A percentile compares a stretch with the other conserved stretches of the same genome.
Evolutionary conservation across 2,888 invertebrate species (phyloP).

Genomic region (Rhamnusium bicolor): DNA sequence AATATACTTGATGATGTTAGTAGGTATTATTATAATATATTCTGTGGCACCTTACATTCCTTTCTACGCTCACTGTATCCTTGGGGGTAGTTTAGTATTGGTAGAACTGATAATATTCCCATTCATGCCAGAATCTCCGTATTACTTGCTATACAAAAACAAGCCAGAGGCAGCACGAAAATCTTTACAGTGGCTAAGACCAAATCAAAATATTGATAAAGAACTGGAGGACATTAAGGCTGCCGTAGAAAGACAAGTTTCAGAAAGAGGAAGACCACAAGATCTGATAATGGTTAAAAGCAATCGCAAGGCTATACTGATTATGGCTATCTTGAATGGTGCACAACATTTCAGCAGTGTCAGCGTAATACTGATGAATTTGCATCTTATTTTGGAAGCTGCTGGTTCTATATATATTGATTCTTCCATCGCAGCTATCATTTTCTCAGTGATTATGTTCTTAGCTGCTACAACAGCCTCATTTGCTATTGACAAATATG

Average conservation of each 20-base stretch:
- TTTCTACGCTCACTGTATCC: slow-evolving; percentile 57
- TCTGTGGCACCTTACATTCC: slow-evolving; percentile 62
- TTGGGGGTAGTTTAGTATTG: slow-evolving; percentile 61
- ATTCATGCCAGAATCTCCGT: slow-evolving; percentile 66
- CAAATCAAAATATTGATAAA: slow-evolving; percentile 27
- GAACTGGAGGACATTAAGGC: slow-evolving; percentile 29
- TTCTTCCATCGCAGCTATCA: slow-evolving; percentile 58
- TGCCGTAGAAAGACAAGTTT: slow-evolving; percentile 63
- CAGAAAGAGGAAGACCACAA: slow-evolving; percentile 63
- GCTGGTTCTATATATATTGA: slow-evolving; percentile 60
- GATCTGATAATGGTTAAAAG: slow-evolving; percentile 64
- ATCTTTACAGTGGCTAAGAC: slow-evolving; percentile 61
- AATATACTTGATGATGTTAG: slow-evolving; percentile 68
- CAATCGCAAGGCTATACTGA: slow-evolving; percentile 65
- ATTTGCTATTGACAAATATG: slow-evolving; percentile 62
- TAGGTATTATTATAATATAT: slow-evolving; percentile 68
- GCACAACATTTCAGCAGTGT: slow-evolving; percentile 67
- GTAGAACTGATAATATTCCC: slow-evolving; percentile 64
- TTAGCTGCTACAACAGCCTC: slow-evolving; percentile 59
- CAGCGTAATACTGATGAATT: slow-evolving; percentile 67
- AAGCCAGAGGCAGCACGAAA: slow-evolving; percentile 64
- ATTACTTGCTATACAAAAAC: slow-evolving; percentile 65
- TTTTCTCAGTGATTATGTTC: slow-evolving; percentile 64
- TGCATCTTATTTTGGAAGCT: slow-evolving; percentile 63
- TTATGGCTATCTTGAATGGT: slow-evolving; percentile 66